Evolutionary conservation across 2,113 vertebrate genomes (phyloP).

Genomic region (Potamarius usumacintae): DNA sequence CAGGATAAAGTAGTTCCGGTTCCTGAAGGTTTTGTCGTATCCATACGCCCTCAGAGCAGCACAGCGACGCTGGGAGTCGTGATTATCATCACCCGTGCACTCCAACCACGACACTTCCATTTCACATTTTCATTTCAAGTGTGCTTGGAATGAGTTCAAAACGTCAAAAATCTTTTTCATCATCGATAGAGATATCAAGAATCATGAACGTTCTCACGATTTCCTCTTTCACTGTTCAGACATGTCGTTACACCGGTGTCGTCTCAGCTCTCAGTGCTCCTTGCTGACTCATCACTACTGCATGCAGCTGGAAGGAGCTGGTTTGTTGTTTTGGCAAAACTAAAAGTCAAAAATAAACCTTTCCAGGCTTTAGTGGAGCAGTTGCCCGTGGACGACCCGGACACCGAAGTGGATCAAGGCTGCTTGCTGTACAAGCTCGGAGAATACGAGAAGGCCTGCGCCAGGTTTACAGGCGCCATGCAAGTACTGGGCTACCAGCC

Average conservation of each 20-base stretch:
- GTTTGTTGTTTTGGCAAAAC: conserved; percentile 21
- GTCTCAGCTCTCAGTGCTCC: not conserved
- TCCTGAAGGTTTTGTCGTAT: not conserved
- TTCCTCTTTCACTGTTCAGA: not conserved
- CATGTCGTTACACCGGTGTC: too few species aligned
- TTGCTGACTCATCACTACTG: conserved; percentile 11
- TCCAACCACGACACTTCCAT: not conserved
- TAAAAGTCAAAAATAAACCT: not conserved
- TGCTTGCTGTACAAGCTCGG: conserved; percentile 90
- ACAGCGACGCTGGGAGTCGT: not conserved
- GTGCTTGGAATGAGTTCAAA: not conserved
- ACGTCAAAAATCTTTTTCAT: not conserved
- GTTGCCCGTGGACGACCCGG: conserved; percentile 78
- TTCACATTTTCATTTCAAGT: not conserved
- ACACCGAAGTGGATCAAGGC: conserved; percentile 84
- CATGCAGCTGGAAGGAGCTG: not conserved
- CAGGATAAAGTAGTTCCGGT: not conserved
- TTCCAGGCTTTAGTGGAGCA: conserved; percentile 85
- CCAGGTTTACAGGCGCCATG: conserved; percentile 83
- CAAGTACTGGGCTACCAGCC: conserved; percentile 85
- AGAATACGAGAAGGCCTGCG: conserved; percentile 85
- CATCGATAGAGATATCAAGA: not conserved
- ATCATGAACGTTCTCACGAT: not conserved
- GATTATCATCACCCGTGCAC: not conserved
- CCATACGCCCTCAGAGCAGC: not conserved